Evolutionary conservation across 2,797 vertebrate species (phyloP).

Genomic region (Iguana delicatissima): DNA sequence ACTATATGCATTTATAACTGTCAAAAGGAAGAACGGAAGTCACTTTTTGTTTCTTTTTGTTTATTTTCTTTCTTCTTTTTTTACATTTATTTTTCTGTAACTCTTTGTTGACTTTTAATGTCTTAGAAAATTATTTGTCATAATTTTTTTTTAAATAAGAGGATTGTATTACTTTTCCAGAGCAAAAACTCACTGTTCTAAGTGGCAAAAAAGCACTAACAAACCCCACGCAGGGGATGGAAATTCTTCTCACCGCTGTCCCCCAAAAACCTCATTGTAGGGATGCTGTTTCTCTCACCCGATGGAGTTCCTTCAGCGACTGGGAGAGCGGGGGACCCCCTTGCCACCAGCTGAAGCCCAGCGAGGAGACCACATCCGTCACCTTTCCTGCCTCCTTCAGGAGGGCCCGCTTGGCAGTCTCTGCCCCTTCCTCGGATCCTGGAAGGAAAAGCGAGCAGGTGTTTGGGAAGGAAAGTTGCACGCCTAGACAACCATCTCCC

Average conservation of each 20-base stretch:
- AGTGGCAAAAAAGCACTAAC: background rate
- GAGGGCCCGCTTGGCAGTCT: constrained; percentile 79
- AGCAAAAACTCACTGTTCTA: background rate
- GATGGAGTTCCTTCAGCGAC: constrained; percentile 83
- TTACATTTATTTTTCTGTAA: no score
- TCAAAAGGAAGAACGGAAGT: no score
- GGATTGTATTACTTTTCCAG: background rate
- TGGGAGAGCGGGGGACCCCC: constrained; percentile 87
- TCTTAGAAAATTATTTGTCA: no score
- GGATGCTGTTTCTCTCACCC: constrained; percentile 72
- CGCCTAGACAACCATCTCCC: no score
- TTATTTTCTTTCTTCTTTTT: no score
- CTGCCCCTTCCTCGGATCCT: constrained; percentile 86
- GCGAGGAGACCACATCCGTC: constrained; percentile 86
- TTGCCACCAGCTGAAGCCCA: constrained; percentile 91
- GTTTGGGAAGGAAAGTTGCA: no score
- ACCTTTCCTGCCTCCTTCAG: constrained; percentile 82
- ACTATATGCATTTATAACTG: no score
- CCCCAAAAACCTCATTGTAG: background rate
- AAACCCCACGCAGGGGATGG: no score
- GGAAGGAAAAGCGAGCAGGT: background rate
- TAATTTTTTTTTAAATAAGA: no score
- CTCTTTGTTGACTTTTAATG: no score
- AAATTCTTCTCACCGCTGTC: background rate
- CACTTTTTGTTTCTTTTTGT: no score